Base-by-base conservation (phyloP, 30 jellyfish, hydroid and myxozoan species). In the Catostylus mosaicus region DNA sequence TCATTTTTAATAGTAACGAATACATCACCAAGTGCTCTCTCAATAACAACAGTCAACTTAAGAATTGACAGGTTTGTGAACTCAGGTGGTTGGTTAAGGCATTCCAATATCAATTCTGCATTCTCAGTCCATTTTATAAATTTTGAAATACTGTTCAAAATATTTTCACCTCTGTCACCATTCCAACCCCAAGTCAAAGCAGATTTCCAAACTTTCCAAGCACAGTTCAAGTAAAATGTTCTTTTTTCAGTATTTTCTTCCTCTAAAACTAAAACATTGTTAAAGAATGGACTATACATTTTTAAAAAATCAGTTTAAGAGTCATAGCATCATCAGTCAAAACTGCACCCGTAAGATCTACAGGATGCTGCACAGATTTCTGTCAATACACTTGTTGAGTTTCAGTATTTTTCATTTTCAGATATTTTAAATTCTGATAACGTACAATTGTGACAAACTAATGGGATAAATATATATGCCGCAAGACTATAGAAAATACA, bases 1-100 rank as follows among this genome's bases (percentile, higher is more conserved):
- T 40, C 78, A 30, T 32, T 57, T 30, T 74, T 16, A 31, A 77
- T 24, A 22, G 87, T 36, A 45, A 48, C 26, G 38, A 47, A 77
- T 19, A 87, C 73, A 70, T 87, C 91, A 31, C 91, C 91, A 12
- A 87, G 73, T 23, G 52, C 73, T 33, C 89, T 77, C 63, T 87
- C 96, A 30, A 77, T 18, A 22, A 78, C 47, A 14, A 81, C 83
- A 0, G 96, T 72, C 30, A 78, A 60, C 35, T 72, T 62, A 7
- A 72, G 83, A 9, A 87, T 51, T n/a, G 71, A 16, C 12, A 87
- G 84, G 23, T 69, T 87, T 24, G 88, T 73, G 2, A 54, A 36
- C 24, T 19, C 31, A 22, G 19, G 38, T 26, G 60, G 7, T 2
- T 51, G 47, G 27, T 0, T 36, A 35, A 77, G 6, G 66, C 88